phyloP scores from a whole-genome alignment of 2,888 invertebrate species.

The Dolichomitus sp. region DNA sequence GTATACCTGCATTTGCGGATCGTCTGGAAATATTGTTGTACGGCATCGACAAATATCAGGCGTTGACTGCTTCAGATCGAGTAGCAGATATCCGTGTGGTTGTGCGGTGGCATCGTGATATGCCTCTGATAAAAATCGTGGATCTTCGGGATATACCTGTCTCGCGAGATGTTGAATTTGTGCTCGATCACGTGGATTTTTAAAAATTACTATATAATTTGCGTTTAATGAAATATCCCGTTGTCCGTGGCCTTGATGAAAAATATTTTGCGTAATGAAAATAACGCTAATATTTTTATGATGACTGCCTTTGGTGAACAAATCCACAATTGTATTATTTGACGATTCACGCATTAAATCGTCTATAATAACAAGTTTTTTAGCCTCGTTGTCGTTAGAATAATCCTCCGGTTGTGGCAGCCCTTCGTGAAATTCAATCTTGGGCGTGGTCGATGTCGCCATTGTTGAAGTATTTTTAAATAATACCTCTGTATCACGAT shows the following conservation, averaged over 20 bases:
- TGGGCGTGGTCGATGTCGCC: background rate
- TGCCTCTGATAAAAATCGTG: too few relatives aligned
- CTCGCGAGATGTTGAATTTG: too few relatives aligned
- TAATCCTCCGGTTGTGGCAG: background rate
- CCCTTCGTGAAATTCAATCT: background rate
- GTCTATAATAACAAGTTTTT: background rate
- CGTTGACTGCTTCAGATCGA: background rate
- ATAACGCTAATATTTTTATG: too few relatives aligned
- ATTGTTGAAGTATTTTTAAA: background rate
- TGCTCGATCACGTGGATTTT: too few relatives aligned
- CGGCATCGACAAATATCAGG: background rate
- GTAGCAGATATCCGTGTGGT: too few relatives aligned
- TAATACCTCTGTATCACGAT: background rate
- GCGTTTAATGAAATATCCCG: background rate
- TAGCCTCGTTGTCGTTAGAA: background rate
- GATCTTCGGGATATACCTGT: too few relatives aligned
- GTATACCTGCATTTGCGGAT: background rate
- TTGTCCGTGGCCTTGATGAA: conserved; percentile 44
- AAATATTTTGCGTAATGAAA: conserved; percentile 26
- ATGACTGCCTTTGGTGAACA: conserved; percentile 9
- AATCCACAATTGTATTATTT: background rate
- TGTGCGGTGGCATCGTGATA: too few relatives aligned
- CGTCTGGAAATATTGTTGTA: background rate
- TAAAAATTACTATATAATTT: too few relatives aligned
- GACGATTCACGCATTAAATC: too few relatives aligned